Percentiles rank a stretch among this genome's conserved stretches.
These are phyloP conservation scores for Ceratosolen fusciceps DNA, from an alignment of 1,140 invertebrate species.

Conservation along the genomic window DNA sequence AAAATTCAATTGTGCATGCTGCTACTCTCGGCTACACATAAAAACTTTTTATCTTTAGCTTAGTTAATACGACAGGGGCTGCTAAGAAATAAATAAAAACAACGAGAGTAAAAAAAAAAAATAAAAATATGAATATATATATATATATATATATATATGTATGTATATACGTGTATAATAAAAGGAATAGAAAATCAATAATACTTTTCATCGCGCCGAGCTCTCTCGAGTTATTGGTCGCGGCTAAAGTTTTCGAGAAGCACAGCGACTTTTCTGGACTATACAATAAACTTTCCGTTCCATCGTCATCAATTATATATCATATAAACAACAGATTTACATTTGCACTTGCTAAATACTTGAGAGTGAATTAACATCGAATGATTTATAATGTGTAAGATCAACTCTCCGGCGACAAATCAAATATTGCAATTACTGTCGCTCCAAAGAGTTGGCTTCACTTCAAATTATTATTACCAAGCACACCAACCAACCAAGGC, in stretches of 20 bases:
- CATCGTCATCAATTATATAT: not conserved
- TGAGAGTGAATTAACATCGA: not conserved
- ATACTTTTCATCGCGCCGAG: too few relatives aligned
- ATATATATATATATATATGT: too few relatives aligned
- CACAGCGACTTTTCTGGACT: too few relatives aligned
- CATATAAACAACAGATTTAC: not conserved
- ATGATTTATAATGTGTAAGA: not conserved
- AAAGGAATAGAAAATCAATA: too few relatives aligned
- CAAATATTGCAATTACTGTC: not conserved
- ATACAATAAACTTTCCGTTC: not conserved
- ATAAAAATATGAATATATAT: too few relatives aligned
- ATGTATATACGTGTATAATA: too few relatives aligned
- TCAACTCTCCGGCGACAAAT: not conserved
- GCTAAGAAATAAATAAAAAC: not conserved
- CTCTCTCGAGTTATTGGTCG: too few relatives aligned
- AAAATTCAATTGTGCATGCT: slow-evolving; percentile 35
- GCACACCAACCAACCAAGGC: too few relatives aligned
- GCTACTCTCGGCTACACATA: not conserved
- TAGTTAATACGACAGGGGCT: slow-evolving; percentile 6
- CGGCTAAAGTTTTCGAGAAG: too few relatives aligned
- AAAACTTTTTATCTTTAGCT: not conserved
- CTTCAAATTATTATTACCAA: not conserved
- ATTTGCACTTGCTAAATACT: not conserved
- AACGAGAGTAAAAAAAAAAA: too few relatives aligned
- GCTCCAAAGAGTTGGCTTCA: not conserved